phyloP scores from a whole-genome alignment of 2,113 vertebrate genomes.

The Melospiza georgiana region DNA sequence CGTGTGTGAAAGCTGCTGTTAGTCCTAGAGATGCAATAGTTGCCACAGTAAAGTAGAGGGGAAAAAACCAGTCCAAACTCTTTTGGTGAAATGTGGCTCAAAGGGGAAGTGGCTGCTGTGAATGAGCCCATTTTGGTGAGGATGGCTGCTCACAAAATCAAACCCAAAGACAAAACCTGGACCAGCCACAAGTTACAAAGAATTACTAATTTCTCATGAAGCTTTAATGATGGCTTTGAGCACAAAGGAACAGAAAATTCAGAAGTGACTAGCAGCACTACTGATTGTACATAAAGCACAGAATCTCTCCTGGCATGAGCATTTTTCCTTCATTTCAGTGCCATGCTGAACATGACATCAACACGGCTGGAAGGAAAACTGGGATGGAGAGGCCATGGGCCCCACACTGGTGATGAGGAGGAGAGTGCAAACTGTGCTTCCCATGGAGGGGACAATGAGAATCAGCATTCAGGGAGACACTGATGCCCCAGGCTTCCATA shows the following conservation, averaged over 20 bases:
- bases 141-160: neutral
- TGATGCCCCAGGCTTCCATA: neutral
- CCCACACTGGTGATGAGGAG: neutral
- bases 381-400: neutral
- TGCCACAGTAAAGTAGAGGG: neutral
- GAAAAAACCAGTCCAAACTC: fast-evolving
- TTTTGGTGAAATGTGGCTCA: neutral
- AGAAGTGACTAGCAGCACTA: neutral
- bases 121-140: neutral
- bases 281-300: neutral
- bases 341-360: fast-evolving
- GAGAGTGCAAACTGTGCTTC: neutral
- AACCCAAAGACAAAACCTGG: neutral
- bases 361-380: neutral
- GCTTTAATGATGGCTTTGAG: slow-evolving; percentile 2
- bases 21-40: neutral
- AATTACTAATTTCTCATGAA: neutral
- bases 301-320: neutral
- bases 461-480: neutral
- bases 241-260: neutral
- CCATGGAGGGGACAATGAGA: fast-evolving
- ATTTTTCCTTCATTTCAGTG: neutral
- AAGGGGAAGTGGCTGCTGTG: neutral
- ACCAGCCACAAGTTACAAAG: neutral
- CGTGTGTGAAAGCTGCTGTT: neutral